Evolutionary conservation across 2,113 vertebrate species (phyloP).

Genomic region (Oncorhynchus gorbuscha): DNA sequence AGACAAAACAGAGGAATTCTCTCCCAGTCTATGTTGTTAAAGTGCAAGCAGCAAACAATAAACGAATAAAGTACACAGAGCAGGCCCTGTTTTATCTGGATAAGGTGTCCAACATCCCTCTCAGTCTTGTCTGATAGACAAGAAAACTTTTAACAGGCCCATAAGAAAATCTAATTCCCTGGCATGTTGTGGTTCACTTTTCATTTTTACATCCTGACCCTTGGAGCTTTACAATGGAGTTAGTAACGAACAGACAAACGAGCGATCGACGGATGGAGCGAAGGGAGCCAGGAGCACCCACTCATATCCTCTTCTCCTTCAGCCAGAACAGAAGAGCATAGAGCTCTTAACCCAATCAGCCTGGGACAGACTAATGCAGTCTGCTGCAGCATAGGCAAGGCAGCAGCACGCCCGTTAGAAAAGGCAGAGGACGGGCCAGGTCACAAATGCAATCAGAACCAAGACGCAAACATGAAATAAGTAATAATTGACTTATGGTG

Average conservation of each 20-base stretch:
- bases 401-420: conserved; percentile 12
- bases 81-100: neutral
- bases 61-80: neutral
- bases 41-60: neutral
- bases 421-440: conserved; percentile 19
- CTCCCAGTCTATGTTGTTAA: neutral
- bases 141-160: conserved; percentile 13
- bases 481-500: conserved; percentile 33
- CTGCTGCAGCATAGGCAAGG: conserved; percentile 6
- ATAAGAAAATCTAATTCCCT: conserved; percentile 28
- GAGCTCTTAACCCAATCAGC: conserved; percentile 20
- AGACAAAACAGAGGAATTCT: neutral
- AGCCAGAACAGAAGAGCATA: conserved; percentile 10
- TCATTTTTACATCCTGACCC: conserved; percentile 26
- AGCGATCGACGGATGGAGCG: too few species aligned
- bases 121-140: conserved; percentile 6
- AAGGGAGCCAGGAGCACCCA: neutral
- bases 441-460: conserved; percentile 45
- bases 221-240: conserved; percentile 20
- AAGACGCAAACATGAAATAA: conserved; percentile 3
- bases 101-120: neutral
- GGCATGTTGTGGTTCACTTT: conserved; percentile 16
- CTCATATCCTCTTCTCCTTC: neutral
- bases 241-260: conserved; percentile 9
- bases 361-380: conserved; percentile 27